Evolutionary conservation across 2,113 vertebrate genomes (phyloP).

Genomic region (Laticauda laticaudata): DNA sequence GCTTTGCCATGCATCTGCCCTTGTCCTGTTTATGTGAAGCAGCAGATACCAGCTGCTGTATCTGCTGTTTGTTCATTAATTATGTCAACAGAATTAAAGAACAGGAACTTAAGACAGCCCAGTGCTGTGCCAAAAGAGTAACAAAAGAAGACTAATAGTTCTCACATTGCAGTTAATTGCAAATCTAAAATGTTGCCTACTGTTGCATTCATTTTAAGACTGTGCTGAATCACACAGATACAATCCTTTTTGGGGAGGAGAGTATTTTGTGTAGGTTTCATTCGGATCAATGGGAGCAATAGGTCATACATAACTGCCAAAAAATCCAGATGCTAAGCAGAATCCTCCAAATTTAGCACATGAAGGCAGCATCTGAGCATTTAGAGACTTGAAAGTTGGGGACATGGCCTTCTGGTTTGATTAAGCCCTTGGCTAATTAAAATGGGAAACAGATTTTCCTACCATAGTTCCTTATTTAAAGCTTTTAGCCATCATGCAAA

Average conservation of each 20-base stretch:
- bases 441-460: not conserved
- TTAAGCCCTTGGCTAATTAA: not conserved
- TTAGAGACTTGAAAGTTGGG: not conserved
- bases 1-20: not conserved
- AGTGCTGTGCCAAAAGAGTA: not conserved
- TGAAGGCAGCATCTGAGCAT: not conserved
- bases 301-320: not conserved
- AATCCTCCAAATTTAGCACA: not conserved
- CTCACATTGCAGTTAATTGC: not conserved
- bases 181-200: not conserved
- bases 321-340: not conserved
- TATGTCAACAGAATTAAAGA: not conserved
- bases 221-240: not conserved
- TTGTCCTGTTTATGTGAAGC: not conserved
- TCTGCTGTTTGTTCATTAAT: not conserved
- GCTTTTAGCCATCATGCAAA: not conserved
- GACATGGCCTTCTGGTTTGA: not conserved
- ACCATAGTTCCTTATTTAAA: not conserved
- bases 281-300: not conserved
- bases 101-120: not conserved
- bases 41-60: not conserved
- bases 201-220: not conserved
- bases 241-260: not conserved
- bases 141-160: not conserved
- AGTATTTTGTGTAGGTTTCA: not conserved